Evolutionary conservation across 1,140 invertebrate genomes (phyloP).

Genomic region (Trialeurodes vaporariorum): DNA sequence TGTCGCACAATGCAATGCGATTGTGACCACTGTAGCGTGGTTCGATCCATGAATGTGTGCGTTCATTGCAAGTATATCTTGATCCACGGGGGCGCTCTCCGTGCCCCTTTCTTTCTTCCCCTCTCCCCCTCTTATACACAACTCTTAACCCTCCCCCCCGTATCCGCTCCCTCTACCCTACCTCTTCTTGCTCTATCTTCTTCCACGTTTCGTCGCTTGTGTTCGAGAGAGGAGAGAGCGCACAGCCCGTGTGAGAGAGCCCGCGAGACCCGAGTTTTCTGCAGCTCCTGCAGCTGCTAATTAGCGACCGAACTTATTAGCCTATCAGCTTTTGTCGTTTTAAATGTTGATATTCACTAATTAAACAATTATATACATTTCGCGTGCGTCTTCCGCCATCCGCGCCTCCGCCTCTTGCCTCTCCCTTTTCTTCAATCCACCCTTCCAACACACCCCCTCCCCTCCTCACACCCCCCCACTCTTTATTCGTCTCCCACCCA

Average conservation of each 20-base stretch:
- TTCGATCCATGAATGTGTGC: background rate
- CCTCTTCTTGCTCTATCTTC: no score
- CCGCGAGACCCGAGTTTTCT: no score
- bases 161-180: no score
- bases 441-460: background rate
- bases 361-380: background rate
- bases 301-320: background rate
- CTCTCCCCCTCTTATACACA: background rate
- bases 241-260: no score
- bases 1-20: background rate
- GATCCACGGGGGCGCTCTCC: background rate
- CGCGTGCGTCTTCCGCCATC: no score
- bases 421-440: background rate
- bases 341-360: conserved; percentile 1
- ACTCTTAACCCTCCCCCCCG: background rate
- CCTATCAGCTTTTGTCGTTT: background rate
- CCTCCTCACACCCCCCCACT: background rate
- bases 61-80: no score
- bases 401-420: background rate
- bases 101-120: background rate
- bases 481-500: no score
- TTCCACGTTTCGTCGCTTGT: no score
- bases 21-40: background rate
- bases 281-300: background rate
- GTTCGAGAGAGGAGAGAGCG: no score